Base-by-base conservation (phyloP, 2,113 vertebrate species). In the Tychaedon coryphoeus region DNA sequence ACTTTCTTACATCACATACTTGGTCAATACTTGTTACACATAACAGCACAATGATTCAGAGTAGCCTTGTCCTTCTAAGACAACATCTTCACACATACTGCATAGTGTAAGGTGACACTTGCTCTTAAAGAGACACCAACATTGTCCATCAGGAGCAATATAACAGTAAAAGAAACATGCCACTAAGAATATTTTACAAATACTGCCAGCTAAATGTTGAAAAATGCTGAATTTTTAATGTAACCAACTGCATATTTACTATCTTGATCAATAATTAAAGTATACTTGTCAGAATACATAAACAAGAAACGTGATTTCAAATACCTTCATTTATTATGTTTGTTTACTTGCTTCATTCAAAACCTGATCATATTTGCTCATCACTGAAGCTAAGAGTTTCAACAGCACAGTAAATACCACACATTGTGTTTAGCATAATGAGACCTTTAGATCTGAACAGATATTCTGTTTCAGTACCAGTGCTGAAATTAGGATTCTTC, bases 341-440 rank as follows among this genome's bases (percentile, higher is more conserved):
- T 94, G 51, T 88, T 93, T 93, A 92, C 72, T 90, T 72, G 57
- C 58, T 92, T 92, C 93, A 86, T 90, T 56, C 69, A 73, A 92
- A 93, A 83, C 43, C 60, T 83, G 43, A 80, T 86, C 51, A 61
- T 93, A 85, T 93, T 95, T 93, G 79, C 75, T 88, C 79, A 93
- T 86, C 78, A 94, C 75, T 34, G 60, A 85, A 96, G 72, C 67
- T 88, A 70, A 61, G 81, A 90, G 81, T 77, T 95, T 93, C 77
- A 85, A 42, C 22, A 91, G 48, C 77, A 88, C 80, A 82, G 62
- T 73, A 95, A 92, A 95, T 43, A 91, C 28, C 53, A 79, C 67
- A 79, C 47, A 79, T 50, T 83, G 82, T 87, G 48, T 83, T 85
- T 76, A 70, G 84, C 81, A 95, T 83, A 88, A 91, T 62, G 70